phyloP scores from a whole-genome alignment of 2,888 invertebrate genomes.

The Muscina levida region DNA sequence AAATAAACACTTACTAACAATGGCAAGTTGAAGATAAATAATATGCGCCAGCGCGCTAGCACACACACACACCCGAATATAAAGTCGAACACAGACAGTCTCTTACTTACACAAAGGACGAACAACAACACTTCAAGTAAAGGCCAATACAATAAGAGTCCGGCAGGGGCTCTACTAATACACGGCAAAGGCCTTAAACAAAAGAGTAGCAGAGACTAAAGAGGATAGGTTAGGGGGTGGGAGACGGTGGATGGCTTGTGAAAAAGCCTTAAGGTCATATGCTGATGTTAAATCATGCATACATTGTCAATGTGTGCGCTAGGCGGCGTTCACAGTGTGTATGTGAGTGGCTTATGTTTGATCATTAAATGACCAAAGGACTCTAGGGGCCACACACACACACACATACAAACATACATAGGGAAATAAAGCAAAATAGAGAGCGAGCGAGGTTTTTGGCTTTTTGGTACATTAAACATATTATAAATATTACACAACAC shows the following conservation, averaged over 20 bases:
- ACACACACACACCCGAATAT: not conserved
- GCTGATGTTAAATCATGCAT: conserved; percentile 51
- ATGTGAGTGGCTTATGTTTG: no score
- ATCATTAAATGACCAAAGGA: no score
- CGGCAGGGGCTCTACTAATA: no score
- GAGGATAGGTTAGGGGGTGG: not conserved
- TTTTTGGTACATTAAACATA: conserved; percentile 14
- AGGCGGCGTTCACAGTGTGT: not conserved
- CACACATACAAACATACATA: not conserved
- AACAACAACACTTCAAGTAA: no score
- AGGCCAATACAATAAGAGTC: no score
- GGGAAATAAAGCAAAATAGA: not conserved
- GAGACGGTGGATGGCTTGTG: conserved; percentile 11
- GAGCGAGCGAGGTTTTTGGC: not conserved
- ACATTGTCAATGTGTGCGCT: conserved; percentile 12
- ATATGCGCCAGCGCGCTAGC: no score
- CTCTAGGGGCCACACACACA: not conserved
- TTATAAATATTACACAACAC: conserved; percentile 31
- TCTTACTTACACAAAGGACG: no score
- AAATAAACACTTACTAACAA: conserved; percentile 52
- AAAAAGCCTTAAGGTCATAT: conserved; percentile 55
- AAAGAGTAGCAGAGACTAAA: no score
- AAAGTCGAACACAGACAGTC: no score
- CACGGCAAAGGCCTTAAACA: no score
- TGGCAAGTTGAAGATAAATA: conserved; percentile 29